Conservation (phyloP, 2,888 invertebrate genomes). For the Eupithecia tripunctaria region DNA sequence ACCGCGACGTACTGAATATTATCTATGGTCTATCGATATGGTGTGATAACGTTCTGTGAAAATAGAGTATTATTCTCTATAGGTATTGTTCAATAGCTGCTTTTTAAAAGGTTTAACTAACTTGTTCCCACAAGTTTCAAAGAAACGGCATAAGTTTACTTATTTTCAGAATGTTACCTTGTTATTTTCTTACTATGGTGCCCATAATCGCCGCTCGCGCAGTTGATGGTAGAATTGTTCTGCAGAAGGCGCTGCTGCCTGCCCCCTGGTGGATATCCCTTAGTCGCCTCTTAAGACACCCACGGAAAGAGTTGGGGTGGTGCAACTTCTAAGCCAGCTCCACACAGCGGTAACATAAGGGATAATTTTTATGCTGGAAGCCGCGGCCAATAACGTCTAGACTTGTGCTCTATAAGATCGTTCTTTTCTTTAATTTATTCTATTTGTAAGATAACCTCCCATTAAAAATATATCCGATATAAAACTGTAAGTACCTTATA, state of each 20-base stretch:
- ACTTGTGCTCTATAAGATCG: too few relatives aligned
- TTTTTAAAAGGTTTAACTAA: slow-evolving; percentile 2
- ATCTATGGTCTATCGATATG: slow-evolving; percentile 9
- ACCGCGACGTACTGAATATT: slow-evolving; percentile 30
- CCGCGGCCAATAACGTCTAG: too few relatives aligned
- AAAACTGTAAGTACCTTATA: slow-evolving; percentile 58
- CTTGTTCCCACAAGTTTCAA: slow-evolving; percentile 21
- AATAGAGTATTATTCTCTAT: slow-evolving; percentile 12
- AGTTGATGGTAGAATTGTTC: too few relatives aligned
- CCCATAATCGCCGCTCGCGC: too few relatives aligned
- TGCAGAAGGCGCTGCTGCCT: too few relatives aligned
- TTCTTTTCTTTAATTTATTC: not conserved
- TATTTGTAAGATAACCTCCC: not conserved
- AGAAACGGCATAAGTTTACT: not conserved
- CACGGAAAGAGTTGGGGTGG: too few relatives aligned
- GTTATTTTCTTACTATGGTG: not conserved
- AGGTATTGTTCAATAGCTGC: slow-evolving; percentile 18
- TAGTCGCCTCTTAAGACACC: too few relatives aligned
- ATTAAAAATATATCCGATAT: not conserved
- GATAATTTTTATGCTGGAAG: too few relatives aligned
- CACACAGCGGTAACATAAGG: too few relatives aligned
- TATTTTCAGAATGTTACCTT: not conserved
- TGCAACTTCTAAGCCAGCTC: too few relatives aligned
- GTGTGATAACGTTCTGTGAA: slow-evolving; percentile 42
- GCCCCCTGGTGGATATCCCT: too few relatives aligned